Percentiles rank a stretch among this genome's conserved stretches.
These are phyloP conservation scores for Drosophila vallismaia DNA, from an alignment of 2,888 invertebrate species.

Conservation along the genomic window DNA sequence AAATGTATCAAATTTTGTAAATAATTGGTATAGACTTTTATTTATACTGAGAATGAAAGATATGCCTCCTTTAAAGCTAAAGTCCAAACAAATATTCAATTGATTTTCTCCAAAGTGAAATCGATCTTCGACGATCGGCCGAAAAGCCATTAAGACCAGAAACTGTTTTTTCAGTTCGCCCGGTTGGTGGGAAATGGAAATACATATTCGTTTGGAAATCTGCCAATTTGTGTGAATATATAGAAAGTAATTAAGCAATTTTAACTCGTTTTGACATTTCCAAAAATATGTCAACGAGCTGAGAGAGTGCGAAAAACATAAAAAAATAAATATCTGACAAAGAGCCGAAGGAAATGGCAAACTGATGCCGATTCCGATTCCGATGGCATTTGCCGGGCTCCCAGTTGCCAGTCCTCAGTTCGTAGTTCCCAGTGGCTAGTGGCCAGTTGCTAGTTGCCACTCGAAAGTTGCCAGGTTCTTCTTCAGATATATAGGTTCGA, in stretches of 20 bases:
- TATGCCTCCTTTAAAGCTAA: not conserved
- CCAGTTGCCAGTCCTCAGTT: slow-evolving; percentile 25
- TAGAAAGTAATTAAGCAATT: slow-evolving; percentile 77
- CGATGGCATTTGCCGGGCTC: slow-evolving; percentile 50
- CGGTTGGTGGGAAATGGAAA: slow-evolving; percentile 21
- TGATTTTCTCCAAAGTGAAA: slow-evolving; percentile 35
- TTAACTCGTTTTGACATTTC: slow-evolving; percentile 75
- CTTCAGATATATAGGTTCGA: slow-evolving; percentile 26
- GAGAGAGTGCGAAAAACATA: slow-evolving; percentile 53
- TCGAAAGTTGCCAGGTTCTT: slow-evolving; percentile 19
- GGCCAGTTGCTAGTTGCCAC: not conserved
- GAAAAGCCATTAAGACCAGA: slow-evolving; percentile 38
- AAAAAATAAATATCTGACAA: slow-evolving; percentile 15
- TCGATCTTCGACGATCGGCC: slow-evolving; percentile 37
- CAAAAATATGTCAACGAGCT: slow-evolving; percentile 74
- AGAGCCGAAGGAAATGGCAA: slow-evolving; percentile 55
- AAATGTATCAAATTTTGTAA: no score
- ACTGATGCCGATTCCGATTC: slow-evolving; percentile 56
- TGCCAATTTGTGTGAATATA: slow-evolving; percentile 34
- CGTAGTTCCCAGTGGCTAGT: slow-evolving; percentile 11
- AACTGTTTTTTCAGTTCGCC: slow-evolving; percentile 25
- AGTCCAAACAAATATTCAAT: slow-evolving; percentile 15
- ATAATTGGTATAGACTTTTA: no score
- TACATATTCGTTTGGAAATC: slow-evolving; percentile 18
- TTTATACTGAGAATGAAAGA: not conserved